Evolutionary conservation across 2,113 vertebrate species (phyloP), one percentile per base, ranked within the genome.

Genomic region (Perca fluviatilis): DNA sequence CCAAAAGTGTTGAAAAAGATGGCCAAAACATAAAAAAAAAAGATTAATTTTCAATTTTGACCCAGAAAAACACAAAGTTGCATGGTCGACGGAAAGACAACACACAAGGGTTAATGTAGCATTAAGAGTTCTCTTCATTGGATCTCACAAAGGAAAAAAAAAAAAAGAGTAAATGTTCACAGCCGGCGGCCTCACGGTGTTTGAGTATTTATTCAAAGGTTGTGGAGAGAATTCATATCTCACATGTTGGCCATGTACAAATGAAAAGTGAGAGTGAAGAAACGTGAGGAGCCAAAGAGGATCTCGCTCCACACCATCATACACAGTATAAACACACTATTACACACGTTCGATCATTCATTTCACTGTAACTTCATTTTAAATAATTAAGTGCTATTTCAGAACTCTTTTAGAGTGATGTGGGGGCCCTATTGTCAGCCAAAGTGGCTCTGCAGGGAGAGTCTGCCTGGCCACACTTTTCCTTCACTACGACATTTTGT

Each of bases 161-260:
- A 46, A 5, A 15, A 19, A 19, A 3, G 11, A 51, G 18, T 3
- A 30, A 16, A 10, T 6, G 30, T 8, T 13, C 1, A 33, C 40
- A n/a, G 46, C 60, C 50, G 40, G 33, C 58, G n/a, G 30, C 25
- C 5, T 72, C 0, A 14, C 4, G 21, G 83, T 84, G 71, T 68
- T 43, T 47, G 49, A 80, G 58, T 81, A n/a, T 93, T 93, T 93
- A 93, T 93, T 93, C 79, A 86, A 83, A 88, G 77, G 51, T 81
- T 84, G 68, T 25, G 6, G 77, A 87, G 66, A 80, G 69, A 63
- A 86, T 82, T 46, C 80, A 77, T 51, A 64, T 81, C 19, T 90
- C 75, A 77, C 77, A 83, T 19, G 64, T 74, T 9, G 79, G 64
- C 66, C 74, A 86, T 72, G 74, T 88, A 84, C 88, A 90, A 71